Base-by-base conservation (phyloP, 2,888 invertebrate genomes). In the Dendrolimus pini region DNA sequence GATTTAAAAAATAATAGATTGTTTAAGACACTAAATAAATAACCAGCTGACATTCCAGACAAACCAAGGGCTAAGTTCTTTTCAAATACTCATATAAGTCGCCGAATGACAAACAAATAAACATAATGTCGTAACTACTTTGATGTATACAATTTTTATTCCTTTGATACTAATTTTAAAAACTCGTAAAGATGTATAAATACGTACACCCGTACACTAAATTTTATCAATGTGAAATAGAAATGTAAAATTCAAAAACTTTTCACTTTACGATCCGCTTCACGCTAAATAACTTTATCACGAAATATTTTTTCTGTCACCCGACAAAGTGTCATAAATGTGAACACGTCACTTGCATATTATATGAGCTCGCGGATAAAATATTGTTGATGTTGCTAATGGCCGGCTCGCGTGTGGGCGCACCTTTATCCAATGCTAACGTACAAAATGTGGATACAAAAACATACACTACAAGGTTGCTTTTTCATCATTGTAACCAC, bases 321-420 rank as follows among this genome's bases (percentile, higher is more conserved):
- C 73, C 74, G 72, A 77, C 75, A 78, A 74, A 73, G 71, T 78
- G 78, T 78, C 78, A 81, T 80, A 81, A 82, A 85, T 76, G 82
- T 75, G 79, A 75, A 80, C 82, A 81, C 77, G 82, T 80, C 81
- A 80, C 76, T 75, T 80, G 78, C 80, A 83, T 85, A 80, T 82
- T 81, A 80, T 82, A 84, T 80, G 82, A 82, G 78, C 75, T 67
- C 68, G 47, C 47, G 70, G 74, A 75, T 85, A 82, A 86, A 81
- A 84, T 83, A 85, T 82, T 74, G 81, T 75, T 74, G 69, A 71
- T 71, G 69, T 67, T 69, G 70, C 72, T 88, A 88, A 89, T 89
- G 83, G 84, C 66, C 72, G 69, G 74, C 69, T 89, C 73, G 88
- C 89, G 85, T 87, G 89, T 75, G 74, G 82, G 69, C 83, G 74